These are phyloP conservation scores for Cydia strobilella DNA, from an alignment of 1,140 invertebrate genomes.

Conservation along the genomic window DNA sequence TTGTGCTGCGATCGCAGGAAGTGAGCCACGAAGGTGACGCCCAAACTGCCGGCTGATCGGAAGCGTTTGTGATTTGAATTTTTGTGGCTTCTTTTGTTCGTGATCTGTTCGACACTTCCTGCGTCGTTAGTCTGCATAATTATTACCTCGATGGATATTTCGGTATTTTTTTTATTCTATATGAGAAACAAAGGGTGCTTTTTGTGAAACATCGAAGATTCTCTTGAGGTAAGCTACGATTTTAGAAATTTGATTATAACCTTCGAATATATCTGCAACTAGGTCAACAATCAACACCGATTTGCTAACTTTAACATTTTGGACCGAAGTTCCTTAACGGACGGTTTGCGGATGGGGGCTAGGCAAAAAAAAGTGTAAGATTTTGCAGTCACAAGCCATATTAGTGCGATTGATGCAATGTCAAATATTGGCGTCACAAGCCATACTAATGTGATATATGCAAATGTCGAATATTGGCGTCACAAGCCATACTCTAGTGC, in stretches of 20 bases:
- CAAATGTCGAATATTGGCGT: no score
- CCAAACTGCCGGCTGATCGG: constrained; percentile 61
- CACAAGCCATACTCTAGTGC: no score
- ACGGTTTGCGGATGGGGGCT: no score
- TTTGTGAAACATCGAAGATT: neutral
- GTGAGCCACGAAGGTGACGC: constrained; percentile 67
- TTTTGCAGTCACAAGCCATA: no score
- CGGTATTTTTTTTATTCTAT: neutral
- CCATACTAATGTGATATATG: no score
- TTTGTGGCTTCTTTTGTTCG: constrained; percentile 60
- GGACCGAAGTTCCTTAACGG: no score
- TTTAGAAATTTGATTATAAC: neutral
- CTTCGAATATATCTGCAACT: neutral
- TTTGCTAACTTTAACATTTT: neutral
- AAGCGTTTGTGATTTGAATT: constrained; percentile 72
- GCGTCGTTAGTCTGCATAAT: constrained; percentile 54
- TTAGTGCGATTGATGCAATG: no score
- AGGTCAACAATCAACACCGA: constrained; percentile 1
- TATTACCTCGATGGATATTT: constrained; percentile 35
- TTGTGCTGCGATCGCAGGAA: constrained; percentile 66
- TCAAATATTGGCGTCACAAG: no score
- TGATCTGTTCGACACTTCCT: constrained; percentile 58
- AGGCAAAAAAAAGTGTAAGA: no score
- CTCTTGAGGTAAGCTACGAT: neutral
- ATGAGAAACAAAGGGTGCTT: constrained; percentile 1